Evolutionary conservation across 2,797 vertebrate species (phyloP), one percentile per base, ranked within the genome.

Genomic region (Urocyon cinereoargenteus): DNA sequence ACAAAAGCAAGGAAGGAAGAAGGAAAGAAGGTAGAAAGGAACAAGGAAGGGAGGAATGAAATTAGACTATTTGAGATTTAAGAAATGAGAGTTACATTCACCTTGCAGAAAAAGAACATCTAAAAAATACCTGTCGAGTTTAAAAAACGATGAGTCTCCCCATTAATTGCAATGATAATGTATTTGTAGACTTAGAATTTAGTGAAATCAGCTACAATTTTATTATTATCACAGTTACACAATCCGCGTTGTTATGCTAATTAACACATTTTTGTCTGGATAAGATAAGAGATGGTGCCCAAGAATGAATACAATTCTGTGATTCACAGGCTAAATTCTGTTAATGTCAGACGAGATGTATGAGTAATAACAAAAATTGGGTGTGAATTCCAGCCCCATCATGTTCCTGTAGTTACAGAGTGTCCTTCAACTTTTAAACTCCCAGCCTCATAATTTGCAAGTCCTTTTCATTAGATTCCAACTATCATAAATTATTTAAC

Each of bases 211-310:
- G 75, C 91, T 86, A 73, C 77, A 87, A 82, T 85, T 96, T 96
- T 97, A 61, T 92, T 95, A 97, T 95, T 93, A 95, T 95, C 94
- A 45, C 10, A 92, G 40, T 53, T 96, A 75, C 83, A 66, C 2
- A 95, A 92, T 97, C 90, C 95, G 82, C 86, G 81, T 66, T 98
- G 82, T 97, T 95, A 97, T 97, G 96, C 79, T 97, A 98, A 98
- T 98, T 96, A 94, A 88, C 85, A 96, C 89, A 95, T 94, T 96
- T 95, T 95, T 98, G 93, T 91, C 78, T 94, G 73, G 68, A 92
- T 90, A 97, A 86, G 95, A 98, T 95, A 97, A 97, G 86, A 79
- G 10, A 86, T 82, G 70, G 16, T 77, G 51, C 53, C 70, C 77
- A 85, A 40, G 90, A 97, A 64, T 85, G 64, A 96, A 90, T 90